A percentile compares a stretch with the other conserved stretches of the same genome.
Evolutionary conservation across 2,797 vertebrate species (phyloP).

Genomic region (Tapirus indicus): DNA sequence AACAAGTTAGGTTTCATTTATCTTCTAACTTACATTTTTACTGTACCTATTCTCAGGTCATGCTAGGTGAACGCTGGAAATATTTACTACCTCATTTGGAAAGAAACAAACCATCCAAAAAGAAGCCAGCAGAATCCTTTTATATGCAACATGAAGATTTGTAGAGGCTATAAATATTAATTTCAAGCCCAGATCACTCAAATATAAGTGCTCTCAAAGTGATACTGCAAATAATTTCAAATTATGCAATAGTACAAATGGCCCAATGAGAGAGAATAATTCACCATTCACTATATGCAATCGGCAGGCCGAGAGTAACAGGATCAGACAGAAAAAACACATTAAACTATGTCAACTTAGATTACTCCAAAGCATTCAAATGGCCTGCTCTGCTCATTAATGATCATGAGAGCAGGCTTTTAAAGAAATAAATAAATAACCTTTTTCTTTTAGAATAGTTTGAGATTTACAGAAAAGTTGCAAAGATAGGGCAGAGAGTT

Average conservation of each 20-base stretch:
- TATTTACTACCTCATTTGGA: neutral
- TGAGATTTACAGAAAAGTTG: slow-evolving; percentile 6
- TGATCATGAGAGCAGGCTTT: neutral
- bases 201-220: slow-evolving; percentile 63
- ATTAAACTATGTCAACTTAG: neutral
- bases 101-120: slow-evolving; percentile 33
- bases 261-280: slow-evolving; percentile 1
- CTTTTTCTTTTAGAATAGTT: neutral
- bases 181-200: slow-evolving; percentile 57
- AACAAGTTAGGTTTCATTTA: neutral
- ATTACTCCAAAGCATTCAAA: neutral
- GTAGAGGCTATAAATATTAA: slow-evolving; percentile 56
- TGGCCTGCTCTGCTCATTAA: neutral
- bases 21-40: neutral
- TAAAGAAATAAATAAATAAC: neutral
- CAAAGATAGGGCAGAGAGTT: neutral
- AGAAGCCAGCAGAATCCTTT: slow-evolving; percentile 30
- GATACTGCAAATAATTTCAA: slow-evolving; percentile 68
- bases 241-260: slow-evolving; percentile 20
- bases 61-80: neutral
- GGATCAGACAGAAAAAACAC: neutral
- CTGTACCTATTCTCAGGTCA: neutral
- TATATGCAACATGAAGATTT: slow-evolving; percentile 3
- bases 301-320: neutral
- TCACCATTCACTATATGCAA: neutral